A percentile compares a stretch with the other conserved stretches of the same genome.
Conservation (phyloP, 2,113 vertebrate genomes). For the Caranx melampygus region DNA sequence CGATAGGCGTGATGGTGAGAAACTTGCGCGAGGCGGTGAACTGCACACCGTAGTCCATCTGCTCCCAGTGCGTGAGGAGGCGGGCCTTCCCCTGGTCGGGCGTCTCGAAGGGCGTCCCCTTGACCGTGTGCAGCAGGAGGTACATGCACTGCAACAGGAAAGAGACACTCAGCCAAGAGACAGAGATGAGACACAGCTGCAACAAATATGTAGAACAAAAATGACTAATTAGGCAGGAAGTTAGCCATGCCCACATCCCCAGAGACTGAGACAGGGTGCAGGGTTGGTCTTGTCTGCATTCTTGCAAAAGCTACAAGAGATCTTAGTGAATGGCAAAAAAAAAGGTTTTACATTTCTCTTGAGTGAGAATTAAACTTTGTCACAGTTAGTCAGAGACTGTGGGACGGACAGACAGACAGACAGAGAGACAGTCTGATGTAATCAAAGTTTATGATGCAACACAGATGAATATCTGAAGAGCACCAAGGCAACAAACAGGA, state of each 20-base stretch:
- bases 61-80: constrained; percentile 97
- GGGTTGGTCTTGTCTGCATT: neutral
- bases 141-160: constrained; percentile 91
- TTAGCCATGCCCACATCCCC: neutral
- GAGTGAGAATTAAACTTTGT: neutral
- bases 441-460: constrained; percentile 5
- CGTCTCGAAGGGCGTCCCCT: constrained; percentile 97
- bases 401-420: neutral
- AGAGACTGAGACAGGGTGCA: neutral
- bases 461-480: constrained; percentile 2
- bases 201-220: neutral
- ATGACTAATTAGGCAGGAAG: neutral
- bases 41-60: constrained; percentile 98
- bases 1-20: constrained; percentile 96
- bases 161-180: neutral
- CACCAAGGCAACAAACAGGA: neutral
- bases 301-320: neutral
- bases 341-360: neutral
- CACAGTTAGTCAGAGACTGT: neutral
- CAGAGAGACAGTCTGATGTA: neutral
- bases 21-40: constrained; percentile 97
- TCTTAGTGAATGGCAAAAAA: neutral
- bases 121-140: constrained; percentile 95
- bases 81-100: constrained; percentile 96
- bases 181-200: too few species aligned